Percentiles rank a stretch among this genome's conserved stretches.
Evolutionary conservation across 2,888 invertebrate species (phyloP).

Genomic region (Ditylenchus weischeri): DNA sequence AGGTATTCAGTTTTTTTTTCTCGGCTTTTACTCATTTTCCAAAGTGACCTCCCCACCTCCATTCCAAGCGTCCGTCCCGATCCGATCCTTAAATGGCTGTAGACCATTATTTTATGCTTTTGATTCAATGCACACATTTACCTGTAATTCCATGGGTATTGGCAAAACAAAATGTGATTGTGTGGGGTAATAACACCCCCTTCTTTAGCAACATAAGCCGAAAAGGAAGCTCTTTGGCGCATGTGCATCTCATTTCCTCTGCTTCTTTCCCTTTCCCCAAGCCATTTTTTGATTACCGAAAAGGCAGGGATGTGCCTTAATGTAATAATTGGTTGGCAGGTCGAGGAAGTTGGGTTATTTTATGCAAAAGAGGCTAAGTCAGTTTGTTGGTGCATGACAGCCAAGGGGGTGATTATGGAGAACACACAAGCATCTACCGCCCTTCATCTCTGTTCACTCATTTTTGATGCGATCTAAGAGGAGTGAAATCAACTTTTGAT

Average conservation of each 20-base stretch:
- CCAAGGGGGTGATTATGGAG: too few relatives aligned
- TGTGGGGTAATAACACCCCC: neutral
- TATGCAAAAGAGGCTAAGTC: too few relatives aligned
- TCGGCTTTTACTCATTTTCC: neutral
- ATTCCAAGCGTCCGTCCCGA: too few relatives aligned
- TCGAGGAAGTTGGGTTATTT: conserved; percentile 1
- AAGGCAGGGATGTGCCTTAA: neutral
- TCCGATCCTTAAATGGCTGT: too few relatives aligned
- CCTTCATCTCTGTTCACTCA: too few relatives aligned
- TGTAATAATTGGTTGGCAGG: conserved; percentile 12
- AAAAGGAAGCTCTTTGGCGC: conserved; percentile 1
- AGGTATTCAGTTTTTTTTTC: conserved; percentile 10
- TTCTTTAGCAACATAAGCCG: too few relatives aligned
- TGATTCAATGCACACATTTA: neutral
- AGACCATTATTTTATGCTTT: neutral
- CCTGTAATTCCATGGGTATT: neutral
- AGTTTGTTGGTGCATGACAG: too few relatives aligned
- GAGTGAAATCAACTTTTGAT: too few relatives aligned
- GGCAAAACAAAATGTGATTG: conserved; percentile 12
- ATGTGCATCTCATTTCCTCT: neutral
- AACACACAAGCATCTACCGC: too few relatives aligned
- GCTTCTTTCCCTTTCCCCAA: neutral
- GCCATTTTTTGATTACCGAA: conserved; percentile 9
- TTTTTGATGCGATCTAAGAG: too few relatives aligned
- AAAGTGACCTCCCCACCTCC: too few relatives aligned